Evolutionary conservation across 2,797 vertebrate genomes (phyloP), one percentile per base, ranked within the genome.

Genomic region (Pseudomugil tenellus): DNA sequence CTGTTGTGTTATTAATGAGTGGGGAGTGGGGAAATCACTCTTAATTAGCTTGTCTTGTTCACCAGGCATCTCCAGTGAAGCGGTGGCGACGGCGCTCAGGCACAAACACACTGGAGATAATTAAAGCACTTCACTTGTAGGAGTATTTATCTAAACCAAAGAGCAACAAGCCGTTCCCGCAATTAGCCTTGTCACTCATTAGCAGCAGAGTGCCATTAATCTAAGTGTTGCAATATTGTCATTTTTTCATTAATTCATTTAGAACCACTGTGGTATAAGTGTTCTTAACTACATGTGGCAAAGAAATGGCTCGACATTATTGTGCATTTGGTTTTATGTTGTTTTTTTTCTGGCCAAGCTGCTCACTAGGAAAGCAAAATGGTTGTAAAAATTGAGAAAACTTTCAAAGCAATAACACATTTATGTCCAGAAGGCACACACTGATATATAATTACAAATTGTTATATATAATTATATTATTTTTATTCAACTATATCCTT

Each of bases 1-100:
- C 94, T 93, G 96, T 95, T 96, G 95, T 96, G 95, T 96, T 97
- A 96, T 97, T 97, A 97, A 97, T 98, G 97, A 97, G 96, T 94
- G 94, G 94, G 82, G 90, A 95, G 95, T 84, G 91, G 94, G 95
- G 96, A 93, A 96, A 97, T 97, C 74, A 95, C 96, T 97, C 95
- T 95, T 96, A 97, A 97, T 98, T 97, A 97, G 95, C 96, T 96
- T 94, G 95, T 95, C 93, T 95, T 95, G 94, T 97, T 96, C 95
- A 91, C 95, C 94, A 95, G 95, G 92, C 94, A 94, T 95, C 95
- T 95, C 94, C 92, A 96, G 84, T 85, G 87, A 84, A 84, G 83
- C 82, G 32, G 94, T 89, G 94, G 94, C 79, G 68, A 51, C 71
- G 19, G 75, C 70, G 61, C 82, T 81, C 83, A 84, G 82, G 83